phyloP scores from a whole-genome alignment of 23 tunicate species.

The Diplosoma virens region DNA sequence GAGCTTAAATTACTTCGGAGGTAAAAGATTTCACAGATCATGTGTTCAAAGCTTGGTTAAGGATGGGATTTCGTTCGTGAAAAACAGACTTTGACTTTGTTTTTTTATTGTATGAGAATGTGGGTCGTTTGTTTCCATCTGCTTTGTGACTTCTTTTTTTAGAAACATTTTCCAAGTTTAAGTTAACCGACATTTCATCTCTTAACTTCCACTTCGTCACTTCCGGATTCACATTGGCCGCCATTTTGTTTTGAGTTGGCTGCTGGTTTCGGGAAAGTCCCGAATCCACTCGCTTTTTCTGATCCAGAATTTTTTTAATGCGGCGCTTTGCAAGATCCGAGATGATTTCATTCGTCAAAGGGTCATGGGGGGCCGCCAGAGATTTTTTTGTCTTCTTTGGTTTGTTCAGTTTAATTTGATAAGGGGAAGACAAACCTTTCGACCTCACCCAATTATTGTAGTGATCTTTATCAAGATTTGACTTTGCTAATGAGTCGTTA shows the following conservation, averaged over 20 bases:
- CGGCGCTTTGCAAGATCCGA: slow-evolving; percentile 74
- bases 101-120: slow-evolving; percentile 45
- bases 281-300: slow-evolving; percentile 63
- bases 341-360: slow-evolving; percentile 57
- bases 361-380: slow-evolving; percentile 63
- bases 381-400: slow-evolving; percentile 3
- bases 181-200: slow-evolving; percentile 11
- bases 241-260: background rate
- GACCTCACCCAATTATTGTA: slow-evolving; percentile 78
- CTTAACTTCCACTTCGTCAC: slow-evolving; percentile 40
- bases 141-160: background rate
- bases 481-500: background rate
- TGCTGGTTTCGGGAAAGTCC: slow-evolving; percentile 35
- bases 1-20: too few relatives aligned
- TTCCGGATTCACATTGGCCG: background rate
- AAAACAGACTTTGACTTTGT: slow-evolving; percentile 56
- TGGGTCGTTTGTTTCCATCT: slow-evolving; percentile 18
- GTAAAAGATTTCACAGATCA: too few relatives aligned
- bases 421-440: slow-evolving; percentile 23
- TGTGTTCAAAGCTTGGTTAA: slow-evolving; percentile 38
- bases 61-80: slow-evolving; percentile 66
- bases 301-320: slow-evolving; percentile 66
- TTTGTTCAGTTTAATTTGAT: slow-evolving; percentile 9
- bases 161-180: background rate
- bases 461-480: slow-evolving; percentile 15